These are phyloP conservation scores for Sinopyrophorus schimmeli DNA, from an alignment of 2,888 invertebrate genomes.

Conservation along the genomic window DNA sequence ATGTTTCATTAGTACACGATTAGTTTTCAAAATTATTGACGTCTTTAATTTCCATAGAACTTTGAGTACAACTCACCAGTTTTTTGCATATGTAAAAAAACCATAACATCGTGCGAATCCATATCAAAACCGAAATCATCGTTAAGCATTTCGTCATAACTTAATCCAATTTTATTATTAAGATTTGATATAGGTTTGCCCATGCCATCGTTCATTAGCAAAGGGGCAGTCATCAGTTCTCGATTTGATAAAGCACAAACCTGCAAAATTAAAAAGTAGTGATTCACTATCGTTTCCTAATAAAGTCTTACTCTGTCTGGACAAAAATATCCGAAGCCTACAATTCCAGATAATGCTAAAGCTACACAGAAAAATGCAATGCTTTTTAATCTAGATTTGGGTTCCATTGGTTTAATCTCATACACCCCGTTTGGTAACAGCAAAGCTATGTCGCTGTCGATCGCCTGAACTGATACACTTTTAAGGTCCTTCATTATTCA, in stretches of 20 bases:
- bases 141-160: slow-evolving; percentile 84
- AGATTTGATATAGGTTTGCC: slow-evolving; percentile 50
- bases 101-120: slow-evolving; percentile 94
- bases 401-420: slow-evolving; percentile 85
- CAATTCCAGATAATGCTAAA: slow-evolving; percentile 81
- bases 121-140: slow-evolving; percentile 88
- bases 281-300: too few relatives aligned
- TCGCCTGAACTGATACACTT: slow-evolving; percentile 78
- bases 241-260: slow-evolving; percentile 75
- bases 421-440: slow-evolving; percentile 76
- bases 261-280: slow-evolving; percentile 51
- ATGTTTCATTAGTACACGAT: too few relatives aligned
- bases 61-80: slow-evolving; percentile 66
- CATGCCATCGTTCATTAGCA: slow-evolving; percentile 58
- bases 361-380: slow-evolving; percentile 80
- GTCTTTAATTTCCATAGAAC: neutral
- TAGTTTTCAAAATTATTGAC: too few relatives aligned
- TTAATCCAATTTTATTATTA: slow-evolving; percentile 68
- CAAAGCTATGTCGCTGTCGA: slow-evolving; percentile 79
- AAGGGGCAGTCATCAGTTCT: slow-evolving; percentile 49
- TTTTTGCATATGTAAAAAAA: slow-evolving; percentile 98
- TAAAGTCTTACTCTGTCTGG: slow-evolving; percentile 82
- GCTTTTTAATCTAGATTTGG: slow-evolving; percentile 75
- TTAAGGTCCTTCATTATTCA: slow-evolving; percentile 56
- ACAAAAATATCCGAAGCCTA: slow-evolving; percentile 88